Evolutionary conservation across 1,140 invertebrate genomes (phyloP), one percentile per base, ranked within the genome.

Genomic region (Anoplolepis gracilipes): DNA sequence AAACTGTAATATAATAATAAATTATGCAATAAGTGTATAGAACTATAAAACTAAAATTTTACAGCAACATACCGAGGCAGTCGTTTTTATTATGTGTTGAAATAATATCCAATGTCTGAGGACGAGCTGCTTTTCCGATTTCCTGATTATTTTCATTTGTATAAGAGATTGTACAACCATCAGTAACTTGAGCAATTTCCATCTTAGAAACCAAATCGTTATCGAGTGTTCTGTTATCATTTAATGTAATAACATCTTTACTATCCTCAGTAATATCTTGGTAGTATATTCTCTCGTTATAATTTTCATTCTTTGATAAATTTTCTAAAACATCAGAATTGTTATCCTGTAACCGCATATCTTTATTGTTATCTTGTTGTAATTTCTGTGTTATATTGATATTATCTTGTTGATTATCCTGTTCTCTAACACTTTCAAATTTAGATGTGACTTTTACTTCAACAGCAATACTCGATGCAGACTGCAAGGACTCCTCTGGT

Each of bases 51-150:
- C 73, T 75, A 62, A 76, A 89, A 36, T 19, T 16, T 55, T 53
- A 64, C 72, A 64, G 53, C 25, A 42, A 73, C 70, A 0, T 86
- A 79, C 82, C 87, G 25, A 79, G 53, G 33, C 87, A 87, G 30
- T 93, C 92, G 25, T 89, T 82, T 89, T 93, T 93, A 75, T 91
- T 92, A 72, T 94, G 89, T 16, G 92, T 76, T 5, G 92, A 90
- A 85, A 92, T 89, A 69, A 94, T 94, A 72, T 95, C 91, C 16
- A 95, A 90, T 30, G 94, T 95, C 86, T 94, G 94, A 3, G 94
- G 94, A 46, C 94, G 90, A 2, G 84, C 36, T 6, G 93, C 93
- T 85, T 92, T 89, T 25, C 92, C 92, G 4, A 53, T 91, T 64
- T 93, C 93, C 33, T 92, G 91, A 22, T 49, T 85, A 42, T 67